Conservation (phyloP, 2,113 vertebrate genomes). For the Cathartes aura region DNA sequence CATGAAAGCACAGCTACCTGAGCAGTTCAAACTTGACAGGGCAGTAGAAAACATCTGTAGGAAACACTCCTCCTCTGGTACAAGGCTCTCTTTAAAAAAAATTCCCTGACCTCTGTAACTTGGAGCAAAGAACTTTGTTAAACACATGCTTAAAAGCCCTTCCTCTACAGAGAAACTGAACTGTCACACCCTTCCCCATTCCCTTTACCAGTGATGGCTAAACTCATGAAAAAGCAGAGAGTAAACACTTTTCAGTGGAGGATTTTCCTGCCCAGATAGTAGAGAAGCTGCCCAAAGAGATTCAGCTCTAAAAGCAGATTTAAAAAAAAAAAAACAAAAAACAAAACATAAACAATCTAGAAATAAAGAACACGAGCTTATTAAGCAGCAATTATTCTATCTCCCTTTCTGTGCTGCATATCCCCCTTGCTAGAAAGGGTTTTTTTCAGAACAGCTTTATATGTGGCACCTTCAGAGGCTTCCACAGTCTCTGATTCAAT, state of each 20-base stretch:
- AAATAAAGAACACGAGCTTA: neutral
- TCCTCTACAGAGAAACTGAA: neutral
- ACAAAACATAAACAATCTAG: neutral
- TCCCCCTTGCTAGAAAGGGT: accelerated
- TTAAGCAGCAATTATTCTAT: neutral
- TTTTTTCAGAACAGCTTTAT: neutral
- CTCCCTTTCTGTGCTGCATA: neutral
- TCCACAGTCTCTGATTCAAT: neutral
- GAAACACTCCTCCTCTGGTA: neutral
- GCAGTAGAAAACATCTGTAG: neutral
- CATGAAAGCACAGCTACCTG: neutral
- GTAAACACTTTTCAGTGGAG: neutral
- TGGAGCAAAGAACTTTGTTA: neutral
- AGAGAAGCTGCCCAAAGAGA: neutral
- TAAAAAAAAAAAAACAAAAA: neutral
- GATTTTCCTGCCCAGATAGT: neutral
- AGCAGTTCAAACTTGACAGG: neutral
- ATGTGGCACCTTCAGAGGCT: neutral
- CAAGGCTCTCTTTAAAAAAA: neutral
- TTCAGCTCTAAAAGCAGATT: neutral
- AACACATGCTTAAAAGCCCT: neutral
- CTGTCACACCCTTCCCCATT: neutral
- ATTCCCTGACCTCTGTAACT: neutral
- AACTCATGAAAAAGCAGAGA: neutral
- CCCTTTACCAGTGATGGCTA: neutral